Evolutionary conservation across 2,888 invertebrate species (phyloP).

Genomic region (Actias luna): DNA sequence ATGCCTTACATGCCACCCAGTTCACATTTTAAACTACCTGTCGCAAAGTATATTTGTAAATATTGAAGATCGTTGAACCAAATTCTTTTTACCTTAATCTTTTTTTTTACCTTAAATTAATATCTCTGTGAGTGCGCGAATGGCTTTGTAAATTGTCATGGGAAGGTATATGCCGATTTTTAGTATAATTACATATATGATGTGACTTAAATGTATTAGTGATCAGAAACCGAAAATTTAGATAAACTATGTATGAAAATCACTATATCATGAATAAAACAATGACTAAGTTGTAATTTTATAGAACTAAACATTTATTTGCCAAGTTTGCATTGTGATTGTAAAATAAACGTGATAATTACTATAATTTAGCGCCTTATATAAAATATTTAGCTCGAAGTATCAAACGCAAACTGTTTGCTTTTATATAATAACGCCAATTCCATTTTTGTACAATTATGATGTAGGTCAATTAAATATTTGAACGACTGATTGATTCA

Average conservation of each 20-base stretch:
- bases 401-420: neutral
- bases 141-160: too few relatives aligned
- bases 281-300: neutral
- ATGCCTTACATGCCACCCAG: too few relatives aligned
- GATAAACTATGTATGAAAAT: neutral
- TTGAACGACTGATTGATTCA: neutral
- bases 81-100: too few relatives aligned
- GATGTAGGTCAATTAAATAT: neutral
- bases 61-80: too few relatives aligned
- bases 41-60: too few relatives aligned
- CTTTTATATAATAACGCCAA: neutral
- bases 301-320: neutral
- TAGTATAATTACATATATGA: too few relatives aligned
- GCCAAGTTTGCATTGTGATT: neutral
- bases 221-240: too few relatives aligned
- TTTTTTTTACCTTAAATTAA: too few relatives aligned
- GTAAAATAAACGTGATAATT: neutral
- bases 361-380: slow-evolving; percentile 5
- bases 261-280: neutral
- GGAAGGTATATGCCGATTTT: too few relatives aligned
- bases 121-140: too few relatives aligned
- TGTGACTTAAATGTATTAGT: too few relatives aligned
- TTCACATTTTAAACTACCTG: too few relatives aligned
- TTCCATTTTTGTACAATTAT: neutral
- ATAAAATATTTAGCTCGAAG: neutral